Conservation (phyloP, 2,888 invertebrate genomes). For the Eledone cirrhosa region DNA sequence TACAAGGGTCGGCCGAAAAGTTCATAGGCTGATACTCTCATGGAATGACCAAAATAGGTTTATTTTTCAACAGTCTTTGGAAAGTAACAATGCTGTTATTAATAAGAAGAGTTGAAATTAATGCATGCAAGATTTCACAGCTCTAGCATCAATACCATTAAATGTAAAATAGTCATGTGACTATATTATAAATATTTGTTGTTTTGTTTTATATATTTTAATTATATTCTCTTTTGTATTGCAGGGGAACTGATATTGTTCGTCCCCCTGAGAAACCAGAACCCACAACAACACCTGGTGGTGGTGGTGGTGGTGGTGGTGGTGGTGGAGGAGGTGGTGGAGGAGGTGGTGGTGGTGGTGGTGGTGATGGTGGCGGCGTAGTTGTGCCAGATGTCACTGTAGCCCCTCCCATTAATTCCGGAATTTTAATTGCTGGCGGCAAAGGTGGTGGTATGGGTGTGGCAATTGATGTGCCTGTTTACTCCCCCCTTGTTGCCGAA, state of each 20-base stretch:
- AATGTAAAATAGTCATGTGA: no score
- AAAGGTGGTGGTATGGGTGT: background rate
- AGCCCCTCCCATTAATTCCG: background rate
- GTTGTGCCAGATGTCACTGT: slow-evolving; percentile 19
- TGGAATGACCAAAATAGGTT: no score
- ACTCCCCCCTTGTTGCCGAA: background rate
- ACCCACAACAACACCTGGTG: background rate
- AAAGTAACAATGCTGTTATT: no score
- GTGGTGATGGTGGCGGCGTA: slow-evolving; percentile 32
- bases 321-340: slow-evolving; percentile 36
- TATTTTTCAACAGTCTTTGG: no score
- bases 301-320: slow-evolving; percentile 31
- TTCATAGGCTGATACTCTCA: no score
- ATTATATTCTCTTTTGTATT: background rate
- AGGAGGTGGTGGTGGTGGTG: slow-evolving; percentile 32
- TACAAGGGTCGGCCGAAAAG: no score
- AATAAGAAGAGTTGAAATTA: no score
- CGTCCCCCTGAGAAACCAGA: background rate
- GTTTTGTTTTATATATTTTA: no score
- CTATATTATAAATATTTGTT: no score
- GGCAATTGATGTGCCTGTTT: background rate
- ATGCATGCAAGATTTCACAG: no score
- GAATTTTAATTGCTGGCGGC: background rate
- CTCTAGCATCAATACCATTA: no score
- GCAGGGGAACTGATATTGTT: slow-evolving; percentile 1